Percentiles rank a stretch among this genome's conserved stretches.
Evolutionary conservation across 1,140 invertebrate species (phyloP).

Genomic region (Bombus difficillimus): DNA sequence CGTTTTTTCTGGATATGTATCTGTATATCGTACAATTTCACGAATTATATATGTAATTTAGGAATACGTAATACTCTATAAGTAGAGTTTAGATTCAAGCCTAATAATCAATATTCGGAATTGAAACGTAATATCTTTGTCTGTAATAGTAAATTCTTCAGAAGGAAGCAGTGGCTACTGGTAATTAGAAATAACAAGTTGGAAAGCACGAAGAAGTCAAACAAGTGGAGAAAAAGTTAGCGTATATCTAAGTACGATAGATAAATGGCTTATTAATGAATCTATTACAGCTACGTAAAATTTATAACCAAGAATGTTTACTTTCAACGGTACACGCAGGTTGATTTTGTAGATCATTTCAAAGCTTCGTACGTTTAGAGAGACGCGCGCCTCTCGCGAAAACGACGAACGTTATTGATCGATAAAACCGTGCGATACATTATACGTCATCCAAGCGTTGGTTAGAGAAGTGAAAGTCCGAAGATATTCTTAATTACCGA

Average conservation of each 20-base stretch:
- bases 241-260: neutral
- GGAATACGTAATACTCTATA: too few species aligned
- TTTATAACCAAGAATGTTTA: neutral
- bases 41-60: too few species aligned
- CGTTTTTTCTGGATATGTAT: too few species aligned
- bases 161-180: neutral
- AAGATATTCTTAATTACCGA: neutral
- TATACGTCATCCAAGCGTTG: too few species aligned
- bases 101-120: neutral
- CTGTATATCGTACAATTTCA: too few species aligned
- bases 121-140: neutral
- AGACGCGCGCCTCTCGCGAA: neutral
- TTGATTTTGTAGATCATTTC: neutral
- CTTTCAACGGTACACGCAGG: neutral
- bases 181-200: neutral
- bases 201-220: neutral
- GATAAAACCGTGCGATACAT: neutral
- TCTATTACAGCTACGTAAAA: neutral
- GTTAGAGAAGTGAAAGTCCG: neutral
- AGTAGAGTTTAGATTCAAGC: neutral
- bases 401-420: neutral
- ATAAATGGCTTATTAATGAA: neutral
- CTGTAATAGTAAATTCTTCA: neutral
- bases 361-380: neutral
- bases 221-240: too few species aligned